These are phyloP conservation scores for Carapus acus DNA, from an alignment of 2,797 vertebrate species.

Conservation along the genomic window DNA sequence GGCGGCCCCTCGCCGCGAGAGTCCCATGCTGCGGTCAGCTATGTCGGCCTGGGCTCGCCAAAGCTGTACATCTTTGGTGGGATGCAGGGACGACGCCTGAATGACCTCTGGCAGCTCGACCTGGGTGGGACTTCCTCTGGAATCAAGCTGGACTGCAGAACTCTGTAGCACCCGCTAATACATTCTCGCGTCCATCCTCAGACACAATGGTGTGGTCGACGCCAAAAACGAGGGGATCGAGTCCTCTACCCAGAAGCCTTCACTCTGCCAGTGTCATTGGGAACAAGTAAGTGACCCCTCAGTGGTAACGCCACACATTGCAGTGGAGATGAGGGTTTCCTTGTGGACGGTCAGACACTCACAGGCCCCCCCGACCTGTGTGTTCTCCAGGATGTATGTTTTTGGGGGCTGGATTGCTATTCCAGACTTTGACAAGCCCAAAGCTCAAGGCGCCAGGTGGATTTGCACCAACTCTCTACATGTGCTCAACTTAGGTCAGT, in stretches of 20 bases:
- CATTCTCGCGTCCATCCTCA: slow-evolving; percentile 48
- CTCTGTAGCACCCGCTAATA: neutral
- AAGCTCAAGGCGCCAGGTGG: slow-evolving; percentile 80
- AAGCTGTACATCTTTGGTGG: slow-evolving; percentile 95
- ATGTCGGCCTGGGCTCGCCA: slow-evolving; percentile 75
- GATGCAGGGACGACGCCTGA: slow-evolving; percentile 87
- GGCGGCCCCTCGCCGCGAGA: slow-evolving; percentile 83
- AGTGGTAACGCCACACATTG: slow-evolving; percentile 28
- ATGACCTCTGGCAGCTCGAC: slow-evolving; percentile 94
- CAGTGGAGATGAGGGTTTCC: neutral
- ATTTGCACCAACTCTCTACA: slow-evolving; percentile 87
- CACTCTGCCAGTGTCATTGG: slow-evolving; percentile 91
- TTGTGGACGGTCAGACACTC: neutral
- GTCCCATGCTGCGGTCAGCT: slow-evolving; percentile 87
- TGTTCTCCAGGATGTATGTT: slow-evolving; percentile 88
- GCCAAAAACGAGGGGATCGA: slow-evolving; percentile 78
- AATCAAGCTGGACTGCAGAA: no score
- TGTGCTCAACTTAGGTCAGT: slow-evolving; percentile 88
- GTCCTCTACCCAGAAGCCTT: slow-evolving; percentile 89
- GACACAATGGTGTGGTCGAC: slow-evolving; percentile 92
- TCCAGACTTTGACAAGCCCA: slow-evolving; percentile 65
- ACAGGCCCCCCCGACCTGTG: neutral
- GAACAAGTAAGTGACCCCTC: slow-evolving; percentile 80
- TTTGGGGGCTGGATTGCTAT: slow-evolving; percentile 96
- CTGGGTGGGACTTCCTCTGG: slow-evolving; percentile 69